These are phyloP conservation scores for Campylorhamphus procurvoides DNA, from an alignment of 2,113 vertebrate species.

Conservation along the genomic window DNA sequence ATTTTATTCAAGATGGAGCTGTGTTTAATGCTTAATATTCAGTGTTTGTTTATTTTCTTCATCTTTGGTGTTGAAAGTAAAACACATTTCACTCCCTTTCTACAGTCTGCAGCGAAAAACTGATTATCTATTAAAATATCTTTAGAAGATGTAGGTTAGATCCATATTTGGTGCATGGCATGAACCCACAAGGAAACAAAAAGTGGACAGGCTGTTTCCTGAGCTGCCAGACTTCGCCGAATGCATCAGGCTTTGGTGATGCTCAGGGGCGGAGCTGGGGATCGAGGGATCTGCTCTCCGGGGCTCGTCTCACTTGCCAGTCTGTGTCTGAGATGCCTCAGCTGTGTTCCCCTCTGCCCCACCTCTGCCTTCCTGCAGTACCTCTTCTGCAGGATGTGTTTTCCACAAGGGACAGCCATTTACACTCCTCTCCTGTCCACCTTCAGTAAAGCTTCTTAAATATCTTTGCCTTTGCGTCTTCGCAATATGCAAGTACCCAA, in stretches of 20 bases:
- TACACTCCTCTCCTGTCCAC: not conserved
- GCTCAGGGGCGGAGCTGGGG: fast-evolving
- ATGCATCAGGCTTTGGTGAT: not conserved
- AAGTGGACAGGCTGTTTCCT: not conserved
- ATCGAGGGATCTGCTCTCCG: not conserved
- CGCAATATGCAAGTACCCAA: not conserved
- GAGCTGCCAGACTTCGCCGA: not conserved
- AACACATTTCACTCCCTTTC: not conserved
- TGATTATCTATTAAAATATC: not conserved
- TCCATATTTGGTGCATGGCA: not conserved
- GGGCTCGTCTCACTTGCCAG: not conserved
- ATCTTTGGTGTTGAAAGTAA: not conserved
- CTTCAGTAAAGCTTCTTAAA: not conserved
- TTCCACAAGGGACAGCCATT: not conserved
- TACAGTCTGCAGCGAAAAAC: not conserved
- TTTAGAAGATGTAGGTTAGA: not conserved
- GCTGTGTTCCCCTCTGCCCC: not conserved
- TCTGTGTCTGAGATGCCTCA: not conserved
- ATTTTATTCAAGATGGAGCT: not conserved
- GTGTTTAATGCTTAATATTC: not conserved
- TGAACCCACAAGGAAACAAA: not conserved
- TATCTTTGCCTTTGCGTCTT: not conserved
- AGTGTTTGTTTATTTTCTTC: not conserved
- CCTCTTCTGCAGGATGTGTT: not conserved
- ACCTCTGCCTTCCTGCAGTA: not conserved